Percentiles rank a stretch among this genome's conserved stretches.
Evolutionary conservation across 2,797 vertebrate genomes (phyloP).

Genomic region (Cetoscarus ocellatus): DNA sequence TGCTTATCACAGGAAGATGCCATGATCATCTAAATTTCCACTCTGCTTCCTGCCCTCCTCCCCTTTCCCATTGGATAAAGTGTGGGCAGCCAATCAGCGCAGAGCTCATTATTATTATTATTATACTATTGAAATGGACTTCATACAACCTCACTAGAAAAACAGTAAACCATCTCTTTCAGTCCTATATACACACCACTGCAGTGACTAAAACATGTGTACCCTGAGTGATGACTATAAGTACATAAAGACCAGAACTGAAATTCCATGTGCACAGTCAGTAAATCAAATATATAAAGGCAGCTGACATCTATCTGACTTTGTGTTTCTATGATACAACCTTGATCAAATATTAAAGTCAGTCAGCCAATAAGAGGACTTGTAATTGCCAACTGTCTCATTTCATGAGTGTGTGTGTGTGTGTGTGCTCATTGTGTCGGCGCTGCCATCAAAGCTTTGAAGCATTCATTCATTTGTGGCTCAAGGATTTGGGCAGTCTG

Average conservation of each 20-base stretch:
- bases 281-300: constrained; percentile 38
- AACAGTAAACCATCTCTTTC: background rate
- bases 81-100: too few relatives aligned
- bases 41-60: too few relatives aligned
- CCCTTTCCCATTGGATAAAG: too few relatives aligned
- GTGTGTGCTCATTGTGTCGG: constrained; percentile 21
- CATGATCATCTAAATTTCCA: too few relatives aligned
- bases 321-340: constrained; percentile 55
- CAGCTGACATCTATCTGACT: constrained; percentile 44
- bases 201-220: background rate
- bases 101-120: too few relatives aligned
- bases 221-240: constrained; percentile 15
- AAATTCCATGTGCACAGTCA: constrained; percentile 10
- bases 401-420: constrained; percentile 16
- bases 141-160: too few relatives aligned
- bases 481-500: constrained; percentile 61
- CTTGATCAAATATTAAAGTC: constrained; percentile 74
- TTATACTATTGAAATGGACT: too few relatives aligned
- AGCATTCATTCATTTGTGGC: constrained; percentile 57
- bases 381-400: constrained; percentile 60
- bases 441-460: constrained; percentile 54
- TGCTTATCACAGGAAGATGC: too few relatives aligned
- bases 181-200: background rate
- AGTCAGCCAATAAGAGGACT: constrained; percentile 58
- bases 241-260: constrained; percentile 27